Evolutionary conservation across 2,797 vertebrate species (phyloP), one percentile per base, ranked within the genome.

Genomic region (Malacoctenus gilli): DNA sequence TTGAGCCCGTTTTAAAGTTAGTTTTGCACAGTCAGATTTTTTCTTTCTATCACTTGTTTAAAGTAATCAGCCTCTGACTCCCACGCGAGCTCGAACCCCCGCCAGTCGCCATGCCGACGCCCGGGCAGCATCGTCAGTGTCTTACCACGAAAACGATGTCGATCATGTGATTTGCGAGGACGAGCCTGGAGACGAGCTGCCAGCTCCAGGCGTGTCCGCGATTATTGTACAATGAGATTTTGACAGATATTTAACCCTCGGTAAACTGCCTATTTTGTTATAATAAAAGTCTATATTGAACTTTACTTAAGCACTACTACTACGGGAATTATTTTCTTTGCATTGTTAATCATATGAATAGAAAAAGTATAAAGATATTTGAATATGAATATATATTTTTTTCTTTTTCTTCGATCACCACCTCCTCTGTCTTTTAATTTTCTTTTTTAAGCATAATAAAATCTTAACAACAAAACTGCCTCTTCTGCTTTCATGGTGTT

Each of bases 231-330:
- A 82, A 84, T 90, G 91, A 94, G 92, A 95, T 94, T 94, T 93
- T 93, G 93, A 95, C 91, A 90, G 91, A 89, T 94, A 94, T 95
- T 94, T 95, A 95, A 96, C 93, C 93, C 93, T 94, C 84, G 91
- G 91, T 95, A 94, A 91, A 96, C 94, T 96, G 96, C 95, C 95
- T 99, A 98, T 98, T 99, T 99, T 99, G 94, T 96, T 96, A 98
- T 96, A 95, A 95, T 93, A 92, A 93, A 90, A 89, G 91, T 92
- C 92, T 93, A 94, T 95, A 95, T 96, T 94, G 92, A 95, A 94
- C 90, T 94, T 94, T 93, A 94, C 93, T 92, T 94, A 91, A 95
- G 93, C 91, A 93, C 90, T 94, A 93, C 93, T 93, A 93, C 92
- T 91, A 93, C 91, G 89, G 92, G 92, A 94, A 91, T 95, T 95